Base-by-base conservation (phyloP, 2,888 invertebrate genomes). In the Endomychus coccineus region DNA sequence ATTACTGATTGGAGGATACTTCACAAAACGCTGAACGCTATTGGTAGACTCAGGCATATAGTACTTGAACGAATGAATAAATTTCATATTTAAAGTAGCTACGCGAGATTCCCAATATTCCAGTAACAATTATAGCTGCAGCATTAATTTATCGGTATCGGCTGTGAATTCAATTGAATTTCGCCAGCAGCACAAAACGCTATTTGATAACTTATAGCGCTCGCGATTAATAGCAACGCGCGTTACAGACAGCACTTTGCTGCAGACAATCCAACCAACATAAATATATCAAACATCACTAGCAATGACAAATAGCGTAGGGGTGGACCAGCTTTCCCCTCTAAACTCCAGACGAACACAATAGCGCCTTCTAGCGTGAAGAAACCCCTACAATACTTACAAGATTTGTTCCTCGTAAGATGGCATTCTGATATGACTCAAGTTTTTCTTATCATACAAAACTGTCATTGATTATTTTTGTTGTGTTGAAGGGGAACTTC, bases 231-330 rank as follows among this genome's bases (percentile, higher is more conserved):
- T 58, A 55, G 56, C 45, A 56, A 51, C n/a, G 44, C 46, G 37
- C 36, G 41, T 34, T 48, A 48, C 46, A 19, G 21, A 47, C 48
- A 49, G 59, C 58, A 59, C 59, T 60, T 60, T 56, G 58, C 52
- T 51, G 54, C 56, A 61, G 60, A 61, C 60, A 57, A 58, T 58
- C 55, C 56, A 37, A 48, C 52, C 50, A 55, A 62, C 61, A 62
- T 63, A 63, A 63, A 63, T 63, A 63, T 61, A 61, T 63, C 62
- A 62, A 55, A 54, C 61, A 57, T 60, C 59, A 58, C 58, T 56
- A 55, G 55, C 61, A 59, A 61, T 63, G 62, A 63, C 62, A 62
- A 61, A 63, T 63, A 55, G 59, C 52, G 50, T 48, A 54, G 56
- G 59, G 59, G 58, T 51, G 54, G 53, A 44, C 31, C 35, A 22